These are phyloP conservation scores for Aphrophora alni DNA, from an alignment of 2,888 invertebrate genomes.

Conservation along the genomic window DNA sequence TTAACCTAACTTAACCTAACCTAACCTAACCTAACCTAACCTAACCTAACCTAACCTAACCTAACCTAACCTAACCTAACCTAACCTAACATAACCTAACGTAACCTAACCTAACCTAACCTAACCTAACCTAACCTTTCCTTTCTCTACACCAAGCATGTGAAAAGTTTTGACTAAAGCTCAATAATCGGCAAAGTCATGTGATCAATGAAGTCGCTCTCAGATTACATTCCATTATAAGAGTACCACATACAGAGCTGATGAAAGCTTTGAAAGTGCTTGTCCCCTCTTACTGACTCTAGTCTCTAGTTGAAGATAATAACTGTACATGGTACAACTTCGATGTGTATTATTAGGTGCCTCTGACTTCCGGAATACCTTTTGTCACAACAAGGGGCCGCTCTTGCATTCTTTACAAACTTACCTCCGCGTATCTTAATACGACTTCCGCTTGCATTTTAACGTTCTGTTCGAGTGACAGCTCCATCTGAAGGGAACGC, in stretches of 20 bases:
- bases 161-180: too few species aligned
- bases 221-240: background rate
- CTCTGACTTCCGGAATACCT: conserved; percentile 33
- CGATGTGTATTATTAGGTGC: conserved; percentile 42
- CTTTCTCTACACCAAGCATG: too few species aligned
- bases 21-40: too few species aligned
- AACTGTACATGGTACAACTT: conserved; percentile 6
- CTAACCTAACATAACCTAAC: too few species aligned
- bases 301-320: background rate
- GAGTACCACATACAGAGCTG: background rate
- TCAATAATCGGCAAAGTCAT: too few species aligned
- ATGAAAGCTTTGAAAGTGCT: background rate
- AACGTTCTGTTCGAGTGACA: background rate
- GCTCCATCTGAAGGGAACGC: background rate
- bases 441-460: background rate
- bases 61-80: too few species aligned
- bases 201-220: background rate
- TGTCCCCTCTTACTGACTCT: background rate
- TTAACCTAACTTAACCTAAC: too few species aligned
- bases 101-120: too few species aligned
- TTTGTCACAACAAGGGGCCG: background rate
- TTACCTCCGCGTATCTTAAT: conserved; percentile 9
- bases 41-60: too few species aligned
- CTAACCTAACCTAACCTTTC: too few species aligned
- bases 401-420: background rate